Conservation (phyloP, 2,888 invertebrate genomes). For the Polymixis lichenea region DNA sequence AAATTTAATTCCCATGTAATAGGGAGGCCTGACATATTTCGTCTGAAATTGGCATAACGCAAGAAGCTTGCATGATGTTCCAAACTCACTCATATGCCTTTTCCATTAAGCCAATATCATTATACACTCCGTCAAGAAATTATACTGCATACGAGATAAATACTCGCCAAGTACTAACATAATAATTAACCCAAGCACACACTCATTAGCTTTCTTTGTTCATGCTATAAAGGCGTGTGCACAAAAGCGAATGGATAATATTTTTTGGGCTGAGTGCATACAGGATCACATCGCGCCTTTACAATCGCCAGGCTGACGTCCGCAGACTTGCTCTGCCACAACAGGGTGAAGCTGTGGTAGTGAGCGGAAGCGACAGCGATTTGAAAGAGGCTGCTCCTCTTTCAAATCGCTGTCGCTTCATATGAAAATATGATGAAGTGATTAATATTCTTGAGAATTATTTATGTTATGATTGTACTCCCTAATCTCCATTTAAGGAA, state of each 20-base stretch:
- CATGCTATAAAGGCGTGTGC: slow-evolving; percentile 56
- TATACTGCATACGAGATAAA: slow-evolving; percentile 24
- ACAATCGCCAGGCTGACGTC: slow-evolving; percentile 82
- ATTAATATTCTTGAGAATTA: no score
- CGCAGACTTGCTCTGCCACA: slow-evolving; percentile 78
- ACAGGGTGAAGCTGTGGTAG: slow-evolving; percentile 38
- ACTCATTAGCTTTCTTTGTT: slow-evolving; percentile 65
- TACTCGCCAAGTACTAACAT: slow-evolving; percentile 32
- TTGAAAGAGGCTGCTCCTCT: no score
- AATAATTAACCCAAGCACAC: slow-evolving; percentile 56
- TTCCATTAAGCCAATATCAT: neutral
- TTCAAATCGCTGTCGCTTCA: no score
- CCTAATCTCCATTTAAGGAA: no score
- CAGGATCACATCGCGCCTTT: slow-evolving; percentile 79
- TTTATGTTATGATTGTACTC: no score
- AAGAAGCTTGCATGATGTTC: neutral
- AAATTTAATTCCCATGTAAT: no score
- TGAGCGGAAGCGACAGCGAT: neutral
- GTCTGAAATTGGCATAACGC: neutral
- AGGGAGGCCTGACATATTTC: no score
- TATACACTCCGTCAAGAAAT: neutral
- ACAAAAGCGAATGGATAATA: slow-evolving; percentile 68
- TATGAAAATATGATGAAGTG: no score
- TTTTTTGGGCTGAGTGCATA: slow-evolving; percentile 71
- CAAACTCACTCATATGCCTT: neutral